These are phyloP conservation scores for Gobio gobio DNA, from an alignment of 2,113 vertebrate species.

Conservation along the genomic window DNA sequence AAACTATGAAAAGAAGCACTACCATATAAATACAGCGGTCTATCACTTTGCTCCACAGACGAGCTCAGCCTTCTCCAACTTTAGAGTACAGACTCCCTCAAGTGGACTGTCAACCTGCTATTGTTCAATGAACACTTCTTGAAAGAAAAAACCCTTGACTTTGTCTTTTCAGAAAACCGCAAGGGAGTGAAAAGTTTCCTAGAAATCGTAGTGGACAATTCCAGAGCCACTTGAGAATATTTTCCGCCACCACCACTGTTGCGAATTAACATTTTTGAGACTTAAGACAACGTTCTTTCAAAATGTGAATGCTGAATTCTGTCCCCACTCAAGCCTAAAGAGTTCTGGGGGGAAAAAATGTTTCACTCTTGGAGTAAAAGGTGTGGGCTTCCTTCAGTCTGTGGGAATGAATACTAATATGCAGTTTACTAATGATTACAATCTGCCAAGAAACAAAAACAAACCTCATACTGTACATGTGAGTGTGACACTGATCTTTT, in stretches of 20 bases:
- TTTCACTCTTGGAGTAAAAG: not conserved
- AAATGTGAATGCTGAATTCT: not conserved
- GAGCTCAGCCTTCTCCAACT: constrained; percentile 1
- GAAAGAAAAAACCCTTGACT: not conserved
- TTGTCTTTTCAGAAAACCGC: constrained; percentile 12
- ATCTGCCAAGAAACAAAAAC: constrained; percentile 67
- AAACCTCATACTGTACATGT: constrained; percentile 67
- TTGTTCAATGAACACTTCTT: not conserved
- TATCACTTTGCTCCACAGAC: not conserved
- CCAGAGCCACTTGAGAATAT: not conserved
- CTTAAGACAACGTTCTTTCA: not conserved
- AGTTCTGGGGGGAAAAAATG: not conserved
- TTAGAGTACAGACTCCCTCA: constrained; percentile 30
- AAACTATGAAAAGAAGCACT: not conserved
- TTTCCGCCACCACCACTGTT: not conserved
- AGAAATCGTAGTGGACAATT: constrained; percentile 7
- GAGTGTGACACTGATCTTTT: constrained; percentile 36
- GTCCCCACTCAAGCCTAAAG: not conserved
- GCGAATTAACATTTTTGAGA: not conserved
- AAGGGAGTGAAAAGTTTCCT: not conserved
- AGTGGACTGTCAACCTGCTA: constrained; percentile 10
- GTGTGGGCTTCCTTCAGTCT: not conserved
- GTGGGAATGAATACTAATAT: constrained; percentile 34
- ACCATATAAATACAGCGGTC: not conserved
- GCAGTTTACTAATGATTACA: constrained; percentile 68